Conservation (phyloP, 1,140 invertebrate genomes). For the Ceratoteleas bidentatus region DNA sequence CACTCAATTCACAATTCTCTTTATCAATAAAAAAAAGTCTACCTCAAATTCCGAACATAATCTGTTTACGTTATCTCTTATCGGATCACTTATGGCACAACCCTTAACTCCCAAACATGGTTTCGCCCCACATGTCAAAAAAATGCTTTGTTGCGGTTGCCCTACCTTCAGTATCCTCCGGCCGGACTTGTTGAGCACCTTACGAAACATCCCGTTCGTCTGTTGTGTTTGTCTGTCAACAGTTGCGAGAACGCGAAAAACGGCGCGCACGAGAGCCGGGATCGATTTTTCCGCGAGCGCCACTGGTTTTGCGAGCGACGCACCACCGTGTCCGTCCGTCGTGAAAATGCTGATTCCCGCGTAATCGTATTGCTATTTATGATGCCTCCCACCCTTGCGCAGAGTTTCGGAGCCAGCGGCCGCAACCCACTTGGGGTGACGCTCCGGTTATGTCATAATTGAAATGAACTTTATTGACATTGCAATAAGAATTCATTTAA, state of each 20-base stretch:
- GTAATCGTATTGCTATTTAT: conserved; percentile 73
- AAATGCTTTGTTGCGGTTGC: conserved; percentile 20
- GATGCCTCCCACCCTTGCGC: conserved; percentile 61
- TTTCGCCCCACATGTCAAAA: no score
- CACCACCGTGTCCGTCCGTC: conserved; percentile 44
- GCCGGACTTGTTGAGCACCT: conserved; percentile 76
- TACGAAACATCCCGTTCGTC: conserved; percentile 71
- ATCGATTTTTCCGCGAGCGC: conserved; percentile 49
- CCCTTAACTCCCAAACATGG: no score
- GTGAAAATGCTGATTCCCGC: conserved; percentile 57
- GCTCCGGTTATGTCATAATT: neutral
- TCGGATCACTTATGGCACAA: no score
- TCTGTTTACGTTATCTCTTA: no score
- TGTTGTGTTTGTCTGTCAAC: conserved; percentile 2
- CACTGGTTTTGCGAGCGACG: conserved; percentile 33
- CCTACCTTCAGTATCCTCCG: conserved; percentile 76
- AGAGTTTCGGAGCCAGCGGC: conserved; percentile 4
- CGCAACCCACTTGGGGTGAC: conserved; percentile 14
- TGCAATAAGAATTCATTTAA: no score
- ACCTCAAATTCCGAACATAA: no score
- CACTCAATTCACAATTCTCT: no score
- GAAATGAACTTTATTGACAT: no score
- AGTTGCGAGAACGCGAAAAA: conserved; percentile 8
- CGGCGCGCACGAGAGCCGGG: conserved; percentile 10
- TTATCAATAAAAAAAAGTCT: no score